Evolutionary conservation across 1,140 invertebrate genomes (phyloP), one percentile per base, ranked within the genome.

Genomic region (Cecropterus lyciades): DNA sequence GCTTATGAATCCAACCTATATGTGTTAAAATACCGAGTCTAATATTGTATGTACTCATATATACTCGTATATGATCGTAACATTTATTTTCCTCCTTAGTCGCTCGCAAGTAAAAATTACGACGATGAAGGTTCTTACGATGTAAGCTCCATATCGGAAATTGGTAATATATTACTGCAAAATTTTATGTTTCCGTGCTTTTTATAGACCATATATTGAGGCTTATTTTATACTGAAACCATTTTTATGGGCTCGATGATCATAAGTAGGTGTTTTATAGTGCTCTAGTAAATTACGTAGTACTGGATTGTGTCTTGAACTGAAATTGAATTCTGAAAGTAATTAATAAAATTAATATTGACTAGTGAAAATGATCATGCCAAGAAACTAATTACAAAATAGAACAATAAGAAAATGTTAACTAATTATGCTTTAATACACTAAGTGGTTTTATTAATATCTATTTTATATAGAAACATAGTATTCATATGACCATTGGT

Each of bases 151-250:
- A 79, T 85, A 85, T 79, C 71, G 82, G 78, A 85, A 84, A 87
- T 84, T 85, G 73, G 73, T 87, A 79, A 78, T 82, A 83, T 82
- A 83, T 85, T 81, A 80, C 78, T 85, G 72, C 71, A 73, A 79
- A 79, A 77, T 84, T 85, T 87, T 80, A 85, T 84, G 76, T 85
- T 87, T 79, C 78, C 74, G 71, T 79, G 72, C 74, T 79, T 87
- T 87, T 87, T 85, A 87, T 85, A 76, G 84, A 75, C 75, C 79
- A 83, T 87, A 85, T 84, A 85, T 85, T 75, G 79, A 37, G 64
- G 77, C 79, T 87, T 84, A 79, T 80, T 83, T 71, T 77, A 77
- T 74, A 79, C 79, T 80, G 77, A 78, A 80, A 77, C 76, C 73
- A 80, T 81, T 83, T 83, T 87, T 84, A 83, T 72, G 74, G 82